Base-by-base conservation (phyloP, 1,140 invertebrate species). In the Drosophila ohnishii region DNA sequence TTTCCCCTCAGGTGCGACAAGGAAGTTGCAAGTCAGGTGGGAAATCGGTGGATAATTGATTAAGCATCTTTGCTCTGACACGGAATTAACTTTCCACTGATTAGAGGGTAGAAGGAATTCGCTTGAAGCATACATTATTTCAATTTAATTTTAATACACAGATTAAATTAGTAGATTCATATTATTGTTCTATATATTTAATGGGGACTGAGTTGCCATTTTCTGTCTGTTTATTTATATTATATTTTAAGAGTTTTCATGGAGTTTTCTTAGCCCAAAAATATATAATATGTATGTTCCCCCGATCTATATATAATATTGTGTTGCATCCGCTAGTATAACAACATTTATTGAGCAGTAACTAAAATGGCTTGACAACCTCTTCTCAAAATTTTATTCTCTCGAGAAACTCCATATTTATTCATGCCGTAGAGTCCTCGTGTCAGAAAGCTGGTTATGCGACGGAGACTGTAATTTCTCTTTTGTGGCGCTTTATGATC, bases 391-490 rank as follows among this genome's bases (percentile, higher is more conserved):
- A 10, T 50, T 50, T 28, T n/a, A 13, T 35, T 61, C 13, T 22
- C 19, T 4, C 28, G 10, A 30, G 8, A 65, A 53, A 53, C 28
- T n/a, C 37, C 4, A 25, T n/a, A 44, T 45, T 40, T 32, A 69
- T 53, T 47, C 34, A 25, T 16, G 37, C 16, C 30, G 9, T 42
- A 22, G 47, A 50, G 50, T 37, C 44, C 11, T 67, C 47, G 35
- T 22, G 47, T 30, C 61, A 42, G 63, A 50, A 37, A 44, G 58
- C 79, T 64, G 73, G 67, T 73, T 65, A 44, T 58, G 39, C 16
- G 28, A 59, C 60, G 77, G 63, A 53, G 60, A 60, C 44, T 62
- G 60, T 72, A 83, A 80, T 76, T 83, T 64, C 61, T 74, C 74
- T 66, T 69, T 84, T 76, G 22, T 62, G 48, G 35, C 57, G 28